A percentile compares a stretch with the other conserved stretches of the same genome.
Evolutionary conservation across 2,113 vertebrate genomes (phyloP).

Genomic region (Hippotragus niger): DNA sequence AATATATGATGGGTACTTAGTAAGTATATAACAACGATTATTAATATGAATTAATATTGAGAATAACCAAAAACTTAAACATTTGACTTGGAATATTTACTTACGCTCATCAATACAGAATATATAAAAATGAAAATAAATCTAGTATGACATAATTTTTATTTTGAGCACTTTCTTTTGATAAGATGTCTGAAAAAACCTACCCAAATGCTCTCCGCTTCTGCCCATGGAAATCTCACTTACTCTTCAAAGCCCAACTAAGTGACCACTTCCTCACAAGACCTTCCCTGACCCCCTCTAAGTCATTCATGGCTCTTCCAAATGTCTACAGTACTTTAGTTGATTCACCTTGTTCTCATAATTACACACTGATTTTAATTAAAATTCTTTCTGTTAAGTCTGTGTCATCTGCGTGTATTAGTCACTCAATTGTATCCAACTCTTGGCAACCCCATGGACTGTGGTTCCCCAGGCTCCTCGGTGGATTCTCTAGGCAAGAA

Average conservation of each 20-base stretch:
- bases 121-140: background rate
- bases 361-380: background rate
- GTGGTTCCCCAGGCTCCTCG: background rate
- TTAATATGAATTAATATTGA: background rate
- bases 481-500: background rate
- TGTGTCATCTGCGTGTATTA: background rate
- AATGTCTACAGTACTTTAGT: background rate
- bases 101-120: background rate
- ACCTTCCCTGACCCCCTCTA: background rate
- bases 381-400: constrained; percentile 15
- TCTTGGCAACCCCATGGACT: background rate
- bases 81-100: background rate
- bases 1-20: background rate
- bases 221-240: background rate
- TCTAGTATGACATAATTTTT: background rate
- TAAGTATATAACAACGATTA: background rate
- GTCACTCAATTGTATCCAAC: background rate
- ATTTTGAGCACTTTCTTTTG: background rate
- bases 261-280: background rate
- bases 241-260: background rate
- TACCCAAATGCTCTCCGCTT: background rate
- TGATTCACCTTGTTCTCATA: background rate
- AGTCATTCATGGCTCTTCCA: background rate
- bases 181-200: background rate
- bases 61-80: background rate